These are phyloP conservation scores for Andrena minutula DNA, from an alignment of 2,888 invertebrate genomes.

Conservation along the genomic window DNA sequence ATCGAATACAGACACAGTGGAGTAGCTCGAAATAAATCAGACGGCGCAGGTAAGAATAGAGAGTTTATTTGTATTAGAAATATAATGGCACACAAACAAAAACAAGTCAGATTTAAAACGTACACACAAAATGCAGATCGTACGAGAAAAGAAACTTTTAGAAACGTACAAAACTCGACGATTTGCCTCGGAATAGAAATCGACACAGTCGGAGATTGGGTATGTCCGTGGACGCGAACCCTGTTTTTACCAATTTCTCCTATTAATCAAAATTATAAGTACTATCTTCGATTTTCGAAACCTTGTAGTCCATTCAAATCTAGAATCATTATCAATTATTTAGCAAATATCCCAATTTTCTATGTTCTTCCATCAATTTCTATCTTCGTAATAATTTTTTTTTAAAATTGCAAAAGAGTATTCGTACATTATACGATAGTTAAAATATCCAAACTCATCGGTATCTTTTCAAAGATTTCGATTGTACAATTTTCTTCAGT, in stretches of 20 bases:
- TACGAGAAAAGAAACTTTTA: conserved; percentile 23
- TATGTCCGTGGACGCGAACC: conserved; percentile 12
- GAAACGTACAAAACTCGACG: conserved; percentile 46
- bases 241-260: background rate
- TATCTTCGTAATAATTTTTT: too few relatives aligned
- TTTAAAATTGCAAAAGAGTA: too few relatives aligned
- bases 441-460: too few relatives aligned
- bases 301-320: background rate
- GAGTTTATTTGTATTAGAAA: conserved; percentile 57
- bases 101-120: conserved; percentile 40
- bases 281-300: conserved; percentile 32
- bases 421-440: too few relatives aligned
- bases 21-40: conserved; percentile 21
- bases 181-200: conserved; percentile 17
- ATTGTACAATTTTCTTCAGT: background rate
- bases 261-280: conserved; percentile 31
- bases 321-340: too few relatives aligned
- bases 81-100: conserved; percentile 40
- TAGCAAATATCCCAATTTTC: too few relatives aligned
- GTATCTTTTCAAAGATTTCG: too few relatives aligned
- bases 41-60: conserved; percentile 58
- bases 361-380: too few relatives aligned
- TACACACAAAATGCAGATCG: conserved; percentile 39
- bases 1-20: background rate
- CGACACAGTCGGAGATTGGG: conserved; percentile 7